These are phyloP conservation scores for Meles meles DNA, from an alignment of 2,113 vertebrate genomes.

Conservation along the genomic window DNA sequence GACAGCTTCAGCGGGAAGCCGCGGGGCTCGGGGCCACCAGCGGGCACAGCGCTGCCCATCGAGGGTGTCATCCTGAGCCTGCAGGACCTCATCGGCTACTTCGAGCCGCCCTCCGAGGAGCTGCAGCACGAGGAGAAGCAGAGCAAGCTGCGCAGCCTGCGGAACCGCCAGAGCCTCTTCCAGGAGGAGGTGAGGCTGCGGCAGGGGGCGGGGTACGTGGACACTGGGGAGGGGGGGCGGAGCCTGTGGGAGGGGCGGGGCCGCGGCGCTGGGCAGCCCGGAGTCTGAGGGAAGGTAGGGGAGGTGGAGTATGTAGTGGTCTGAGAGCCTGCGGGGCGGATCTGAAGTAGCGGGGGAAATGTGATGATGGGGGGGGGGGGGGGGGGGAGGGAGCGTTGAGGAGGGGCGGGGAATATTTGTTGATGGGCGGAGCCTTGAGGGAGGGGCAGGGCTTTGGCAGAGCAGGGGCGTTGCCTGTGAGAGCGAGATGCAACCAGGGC, in stretches of 20 bases:
- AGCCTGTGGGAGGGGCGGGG: accelerated
- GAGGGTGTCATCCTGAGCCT: constrained; percentile 91
- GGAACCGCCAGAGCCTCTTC: constrained; percentile 94
- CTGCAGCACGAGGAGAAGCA: constrained; percentile 95
- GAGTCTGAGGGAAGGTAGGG: background rate
- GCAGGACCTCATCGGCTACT: constrained; percentile 95
- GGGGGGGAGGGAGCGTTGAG: background rate
- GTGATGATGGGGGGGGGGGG: too few species aligned
- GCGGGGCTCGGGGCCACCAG: constrained; percentile 80
- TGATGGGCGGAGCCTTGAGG: background rate
- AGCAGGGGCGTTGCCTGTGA: background rate
- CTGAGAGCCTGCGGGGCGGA: background rate
- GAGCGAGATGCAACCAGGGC: accelerated
- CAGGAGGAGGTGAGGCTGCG: constrained; percentile 89
- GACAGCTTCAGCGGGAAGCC: constrained; percentile 91
- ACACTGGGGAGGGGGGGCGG: background rate
- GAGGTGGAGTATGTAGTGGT: too few species aligned
- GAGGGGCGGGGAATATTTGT: accelerated
- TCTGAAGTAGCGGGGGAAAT: too few species aligned
- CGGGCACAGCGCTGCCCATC: constrained; percentile 84
- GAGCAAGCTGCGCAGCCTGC: constrained; percentile 91
- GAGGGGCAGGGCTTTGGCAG: background rate
- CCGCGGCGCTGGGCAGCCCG: accelerated
- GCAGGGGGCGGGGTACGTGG: accelerated
- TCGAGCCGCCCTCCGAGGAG: constrained; percentile 91